Evolutionary conservation across 1,140 invertebrate genomes (phyloP), one percentile per base, ranked within the genome.

Genomic region (Anadara kagoshimensis): DNA sequence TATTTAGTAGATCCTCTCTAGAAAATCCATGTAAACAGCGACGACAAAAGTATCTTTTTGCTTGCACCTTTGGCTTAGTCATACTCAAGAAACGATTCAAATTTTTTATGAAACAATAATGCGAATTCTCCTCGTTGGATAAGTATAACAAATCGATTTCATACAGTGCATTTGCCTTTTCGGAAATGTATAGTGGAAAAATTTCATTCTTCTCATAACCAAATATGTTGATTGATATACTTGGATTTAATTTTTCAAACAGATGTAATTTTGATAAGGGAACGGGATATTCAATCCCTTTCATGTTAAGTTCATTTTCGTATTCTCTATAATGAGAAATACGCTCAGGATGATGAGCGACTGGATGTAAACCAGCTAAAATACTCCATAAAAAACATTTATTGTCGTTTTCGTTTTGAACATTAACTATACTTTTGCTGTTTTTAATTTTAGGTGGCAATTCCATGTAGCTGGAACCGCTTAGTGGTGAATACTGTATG

Each of bases 341-440:
- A 20, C 61, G 47, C 10, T 62, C 16, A 18, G 57, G 53, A 54
- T 49, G 53, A 41, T 56, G 22, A 56, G 73, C 66, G 20, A 36
- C 10, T n/a, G 75, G 65, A 53, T 76, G 74, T 47, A 76, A 29
- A 22, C 56, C 65, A 53, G 69, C 74, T 29, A 76, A 49, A 53
- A 65, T 47, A 63, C 58, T 51, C 75, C 69, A 77, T 24, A 77
- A 20, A 57, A 73, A 76, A 64, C 58, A 72, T 24, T 76, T 76
- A 44, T 61, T 12, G 43, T 76, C 74, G 53, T 75, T 75, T 51
- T 62, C 56, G 22, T 64, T 70, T 59, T 66, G 51, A 24, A 75
- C 49, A 24, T 70, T 44, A 26, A 54, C 41, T 36, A 36, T 41
- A 8, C 57, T 36, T 41, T 36, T 36, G 20, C 16, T 5, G 41